Evolutionary conservation across 2,797 vertebrate species (phyloP).

Genomic region (Varecia variegata): DNA sequence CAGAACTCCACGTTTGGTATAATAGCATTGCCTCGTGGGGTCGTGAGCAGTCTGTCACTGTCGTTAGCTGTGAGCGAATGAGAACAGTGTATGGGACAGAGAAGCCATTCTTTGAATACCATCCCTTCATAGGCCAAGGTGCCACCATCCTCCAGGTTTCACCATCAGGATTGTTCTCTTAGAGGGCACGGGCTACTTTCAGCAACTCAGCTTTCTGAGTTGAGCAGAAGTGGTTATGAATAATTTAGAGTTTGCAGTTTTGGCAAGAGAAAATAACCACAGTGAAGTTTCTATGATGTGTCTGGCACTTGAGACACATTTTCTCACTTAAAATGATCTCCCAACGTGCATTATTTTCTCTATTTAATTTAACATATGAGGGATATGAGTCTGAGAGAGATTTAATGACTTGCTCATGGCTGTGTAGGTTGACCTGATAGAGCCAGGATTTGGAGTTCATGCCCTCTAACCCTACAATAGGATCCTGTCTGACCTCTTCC

Average conservation of each 20-base stretch:
- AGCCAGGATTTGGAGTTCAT: neutral
- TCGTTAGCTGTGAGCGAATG: neutral
- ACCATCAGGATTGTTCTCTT: neutral
- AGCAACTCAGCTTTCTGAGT: neutral
- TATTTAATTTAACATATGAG: neutral
- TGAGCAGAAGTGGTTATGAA: neutral
- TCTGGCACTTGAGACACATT: neutral
- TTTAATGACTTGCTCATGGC: neutral
- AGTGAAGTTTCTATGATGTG: neutral
- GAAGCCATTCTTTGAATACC: neutral
- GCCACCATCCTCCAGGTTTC: accelerated
- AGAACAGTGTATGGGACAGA: neutral
- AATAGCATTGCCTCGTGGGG: neutral
- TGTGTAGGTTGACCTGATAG: neutral
- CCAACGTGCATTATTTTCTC: neutral
- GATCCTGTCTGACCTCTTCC: neutral
- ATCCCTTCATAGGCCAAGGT: neutral
- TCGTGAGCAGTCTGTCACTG: neutral
- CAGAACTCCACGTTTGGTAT: neutral
- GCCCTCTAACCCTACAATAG: neutral
- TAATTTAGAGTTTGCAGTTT: neutral
- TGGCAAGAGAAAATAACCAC: neutral
- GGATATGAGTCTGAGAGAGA: neutral
- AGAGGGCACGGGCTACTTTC: neutral
- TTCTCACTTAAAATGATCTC: neutral